Evolutionary conservation across 2,888 invertebrate species (phyloP).

Genomic region (Pristionchus entomophagus): DNA sequence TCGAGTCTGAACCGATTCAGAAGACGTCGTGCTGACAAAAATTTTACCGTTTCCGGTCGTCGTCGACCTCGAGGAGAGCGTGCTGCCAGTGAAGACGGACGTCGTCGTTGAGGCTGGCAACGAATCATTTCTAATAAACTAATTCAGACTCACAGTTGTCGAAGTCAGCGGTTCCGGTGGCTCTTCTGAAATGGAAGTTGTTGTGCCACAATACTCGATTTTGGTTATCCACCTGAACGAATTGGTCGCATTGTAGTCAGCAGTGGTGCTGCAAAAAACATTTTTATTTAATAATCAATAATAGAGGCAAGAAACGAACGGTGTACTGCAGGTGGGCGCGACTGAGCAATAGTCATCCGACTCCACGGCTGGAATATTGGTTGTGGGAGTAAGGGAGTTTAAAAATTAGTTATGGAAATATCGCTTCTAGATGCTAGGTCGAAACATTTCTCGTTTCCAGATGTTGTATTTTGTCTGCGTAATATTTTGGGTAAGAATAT

Average conservation of each 20-base stretch:
- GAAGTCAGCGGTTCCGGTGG: neutral
- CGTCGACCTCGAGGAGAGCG: neutral
- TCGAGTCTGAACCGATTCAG: neutral
- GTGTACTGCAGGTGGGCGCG: conserved; percentile 57
- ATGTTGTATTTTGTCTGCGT: too few relatives aligned
- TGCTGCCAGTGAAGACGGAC: neutral
- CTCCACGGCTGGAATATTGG: conserved; percentile 2
- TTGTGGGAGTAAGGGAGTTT: too few relatives aligned
- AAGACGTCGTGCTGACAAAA: neutral
- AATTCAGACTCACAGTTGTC: neutral
- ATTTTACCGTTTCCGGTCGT: neutral
- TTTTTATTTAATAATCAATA: neutral
- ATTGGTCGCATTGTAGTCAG: neutral
- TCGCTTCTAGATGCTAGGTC: too few relatives aligned
- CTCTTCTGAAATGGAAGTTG: neutral
- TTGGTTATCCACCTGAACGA: neutral
- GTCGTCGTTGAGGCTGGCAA: neutral
- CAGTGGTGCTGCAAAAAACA: neutral
- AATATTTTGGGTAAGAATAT: too few relatives aligned
- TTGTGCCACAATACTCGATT: neutral
- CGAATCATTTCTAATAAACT: too few relatives aligned
- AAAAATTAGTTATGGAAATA: too few relatives aligned
- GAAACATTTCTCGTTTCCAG: too few relatives aligned
- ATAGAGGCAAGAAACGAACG: neutral
- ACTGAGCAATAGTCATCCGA: conserved; percentile 61